These are phyloP conservation scores for Liparis tanakae DNA, from an alignment of 2,797 vertebrate genomes.

Conservation along the genomic window DNA sequence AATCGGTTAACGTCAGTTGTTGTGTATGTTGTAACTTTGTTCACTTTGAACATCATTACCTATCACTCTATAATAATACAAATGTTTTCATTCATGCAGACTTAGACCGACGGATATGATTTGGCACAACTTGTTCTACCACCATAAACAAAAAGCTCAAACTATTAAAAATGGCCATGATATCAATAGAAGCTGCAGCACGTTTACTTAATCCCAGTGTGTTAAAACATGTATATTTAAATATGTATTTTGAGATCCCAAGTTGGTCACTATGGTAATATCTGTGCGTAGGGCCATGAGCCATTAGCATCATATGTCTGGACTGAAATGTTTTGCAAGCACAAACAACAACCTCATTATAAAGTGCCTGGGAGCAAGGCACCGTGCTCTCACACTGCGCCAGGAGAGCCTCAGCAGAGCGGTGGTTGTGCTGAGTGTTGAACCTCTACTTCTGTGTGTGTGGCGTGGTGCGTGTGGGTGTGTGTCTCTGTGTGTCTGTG, in stretches of 20 bases:
- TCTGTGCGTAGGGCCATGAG: slow-evolving; percentile 12
- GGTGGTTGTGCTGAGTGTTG: not conserved
- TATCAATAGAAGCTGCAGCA: not conserved
- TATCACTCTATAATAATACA: not conserved
- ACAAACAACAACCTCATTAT: slow-evolving; percentile 26
- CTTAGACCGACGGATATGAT: not conserved
- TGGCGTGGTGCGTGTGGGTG: slow-evolving; percentile 8
- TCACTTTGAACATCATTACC: slow-evolving; percentile 13
- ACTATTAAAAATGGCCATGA: not conserved
- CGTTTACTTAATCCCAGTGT: not conserved
- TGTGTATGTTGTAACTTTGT: not conserved
- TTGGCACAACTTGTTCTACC: not conserved
- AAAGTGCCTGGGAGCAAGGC: slow-evolving; percentile 29
- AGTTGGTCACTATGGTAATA: slow-evolving; percentile 33
- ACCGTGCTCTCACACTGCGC: slow-evolving; percentile 8
- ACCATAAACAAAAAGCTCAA: not conserved
- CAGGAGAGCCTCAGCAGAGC: not conserved
- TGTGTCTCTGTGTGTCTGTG: not conserved
- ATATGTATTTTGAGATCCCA: not conserved
- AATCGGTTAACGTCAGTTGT: too few species aligned
- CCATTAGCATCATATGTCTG: slow-evolving; percentile 1
- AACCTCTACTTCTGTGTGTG: not conserved
- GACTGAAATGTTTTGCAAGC: slow-evolving; percentile 16
- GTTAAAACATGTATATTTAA: not conserved
- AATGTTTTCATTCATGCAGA: not conserved